Evolutionary conservation across 1,140 invertebrate species (phyloP), one percentile per base, ranked within the genome.

Genomic region (Drosophila sp.): DNA sequence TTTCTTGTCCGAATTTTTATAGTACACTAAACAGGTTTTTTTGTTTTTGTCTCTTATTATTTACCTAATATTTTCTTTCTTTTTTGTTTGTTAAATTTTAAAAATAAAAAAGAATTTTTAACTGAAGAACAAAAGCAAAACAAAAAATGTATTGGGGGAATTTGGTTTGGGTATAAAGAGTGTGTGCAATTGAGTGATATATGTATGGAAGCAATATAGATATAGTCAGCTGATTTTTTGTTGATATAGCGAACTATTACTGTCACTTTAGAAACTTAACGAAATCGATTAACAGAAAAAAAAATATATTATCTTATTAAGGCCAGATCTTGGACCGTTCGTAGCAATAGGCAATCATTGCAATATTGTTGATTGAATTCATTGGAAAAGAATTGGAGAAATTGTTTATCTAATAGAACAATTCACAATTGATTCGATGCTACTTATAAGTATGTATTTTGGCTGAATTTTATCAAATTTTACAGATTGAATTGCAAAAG

Each of bases 1-100:
- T 64, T 61, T 33, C 10, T 29, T 66, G 65, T 54, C 30, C 30
- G 11, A 55, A 57, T 23, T 57, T 23, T 0, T 3, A 54, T 54
- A 17, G 17, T 17, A 17, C n/a, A 54, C 11, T 55, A 30, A 55
- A 55, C 8, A 23, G 6, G 7, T 27, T 30, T 30, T 23, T 35
- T 25, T 32, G 29, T 29, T 58, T 33, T 38, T 35, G 35, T 11
- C 35, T 38, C 10, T 35, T 1, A 57, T 2, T 38, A 38, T 38
- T 38, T 38, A 47, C 1, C 6, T 47, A 47, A 27, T 50, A 10
- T 25, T 47, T 47, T 47, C 1, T n/a, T 25, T 47, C 8, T 50
- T 50, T 8, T 4, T 23, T 23, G 17, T 50, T 23, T 50, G 44
- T 47, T 10, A 3, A 25, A 27, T 47, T 47, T n/a, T 2, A 27